These are phyloP conservation scores for Octopus bimaculoides DNA, from an alignment of 1,140 invertebrate species.

Conservation along the genomic window DNA sequence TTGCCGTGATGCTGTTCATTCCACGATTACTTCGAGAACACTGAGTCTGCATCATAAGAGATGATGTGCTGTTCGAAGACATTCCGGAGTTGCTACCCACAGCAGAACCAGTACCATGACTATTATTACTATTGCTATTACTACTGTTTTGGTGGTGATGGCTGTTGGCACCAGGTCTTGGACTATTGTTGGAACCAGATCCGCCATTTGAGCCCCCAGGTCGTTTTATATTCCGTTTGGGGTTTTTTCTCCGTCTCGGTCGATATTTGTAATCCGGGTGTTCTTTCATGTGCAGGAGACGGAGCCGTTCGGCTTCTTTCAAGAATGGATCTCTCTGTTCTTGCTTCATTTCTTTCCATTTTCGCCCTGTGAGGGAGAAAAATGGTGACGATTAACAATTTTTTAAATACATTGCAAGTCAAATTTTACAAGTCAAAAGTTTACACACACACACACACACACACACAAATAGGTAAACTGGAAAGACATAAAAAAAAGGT, in stretches of 20 bases:
- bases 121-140: conserved; percentile 16
- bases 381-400: neutral
- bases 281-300: conserved; percentile 97
- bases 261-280: conserved; percentile 98
- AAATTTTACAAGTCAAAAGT: neutral
- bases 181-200: neutral
- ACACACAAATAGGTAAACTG: neutral
- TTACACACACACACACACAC: neutral
- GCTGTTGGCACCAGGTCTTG: neutral
- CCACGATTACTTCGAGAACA: neutral
- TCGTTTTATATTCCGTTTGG: conserved; percentile 27
- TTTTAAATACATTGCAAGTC: too few species aligned
- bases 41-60: neutral
- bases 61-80: neutral
- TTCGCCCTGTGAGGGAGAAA: conserved; percentile 69
- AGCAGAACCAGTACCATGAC: neutral
- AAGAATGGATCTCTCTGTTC: conserved; percentile 95
- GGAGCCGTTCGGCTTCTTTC: conserved; percentile 94
- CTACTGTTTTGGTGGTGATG: neutral
- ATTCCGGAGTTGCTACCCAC: neutral
- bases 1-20: conserved; percentile 6
- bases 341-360: conserved; percentile 93
- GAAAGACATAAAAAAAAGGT: neutral
- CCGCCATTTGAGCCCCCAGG: neutral
- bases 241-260: conserved; percentile 60